These are phyloP conservation scores for Potamarius usumacintae DNA, from an alignment of 2,113 vertebrate genomes.

Conservation along the genomic window DNA sequence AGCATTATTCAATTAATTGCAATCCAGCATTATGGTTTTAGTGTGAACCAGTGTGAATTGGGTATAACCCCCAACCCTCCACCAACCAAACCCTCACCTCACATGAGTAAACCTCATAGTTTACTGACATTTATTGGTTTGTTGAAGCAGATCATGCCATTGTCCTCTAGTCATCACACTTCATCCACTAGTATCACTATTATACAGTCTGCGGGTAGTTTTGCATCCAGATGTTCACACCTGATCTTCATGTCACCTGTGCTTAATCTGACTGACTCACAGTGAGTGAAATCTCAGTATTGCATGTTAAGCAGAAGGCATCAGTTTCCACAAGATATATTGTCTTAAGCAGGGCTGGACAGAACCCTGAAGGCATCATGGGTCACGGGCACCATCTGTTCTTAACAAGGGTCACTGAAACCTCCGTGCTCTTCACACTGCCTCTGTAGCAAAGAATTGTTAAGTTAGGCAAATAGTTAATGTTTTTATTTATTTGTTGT, in stretches of 20 bases:
- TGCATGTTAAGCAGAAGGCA: constrained; percentile 26
- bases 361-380: constrained; percentile 41
- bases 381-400: constrained; percentile 41
- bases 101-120: background rate
- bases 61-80: background rate
- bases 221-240: constrained; percentile 36
- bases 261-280: constrained; percentile 38
- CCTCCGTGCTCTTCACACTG: constrained; percentile 16
- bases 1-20: background rate
- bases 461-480: background rate
- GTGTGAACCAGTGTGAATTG: background rate
- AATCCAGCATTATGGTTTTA: background rate
- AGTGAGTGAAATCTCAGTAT: constrained; percentile 18
- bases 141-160: background rate
- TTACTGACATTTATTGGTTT: background rate
- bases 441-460: background rate
- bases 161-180: background rate
- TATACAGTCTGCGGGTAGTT: background rate
- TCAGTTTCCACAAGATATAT: constrained; percentile 33
- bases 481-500: background rate
- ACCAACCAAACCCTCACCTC: too few relatives aligned
- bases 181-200: background rate
- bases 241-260: constrained; percentile 28
- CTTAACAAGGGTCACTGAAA: constrained; percentile 21
- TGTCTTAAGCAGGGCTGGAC: constrained; percentile 34